Conservation (phyloP, 2,888 invertebrate genomes). For the Timema cristinae region DNA sequence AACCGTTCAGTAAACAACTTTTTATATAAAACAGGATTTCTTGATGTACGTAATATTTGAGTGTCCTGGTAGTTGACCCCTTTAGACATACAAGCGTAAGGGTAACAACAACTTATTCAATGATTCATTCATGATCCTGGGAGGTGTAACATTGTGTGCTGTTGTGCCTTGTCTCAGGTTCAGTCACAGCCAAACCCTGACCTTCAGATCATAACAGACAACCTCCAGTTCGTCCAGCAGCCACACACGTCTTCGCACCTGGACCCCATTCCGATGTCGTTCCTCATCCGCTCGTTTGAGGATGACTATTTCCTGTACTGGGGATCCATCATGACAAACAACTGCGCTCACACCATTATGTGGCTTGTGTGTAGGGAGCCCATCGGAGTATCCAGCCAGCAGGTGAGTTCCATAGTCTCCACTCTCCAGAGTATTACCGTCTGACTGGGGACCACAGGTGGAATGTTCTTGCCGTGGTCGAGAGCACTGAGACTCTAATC, state of each 20-base stretch:
- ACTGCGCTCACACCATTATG: constrained; percentile 49
- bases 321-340: constrained; percentile 51
- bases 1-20: no score
- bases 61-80: no score
- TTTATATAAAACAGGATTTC: no score
- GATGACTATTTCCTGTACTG: constrained; percentile 63
- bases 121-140: no score
- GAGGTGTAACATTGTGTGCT: no score
- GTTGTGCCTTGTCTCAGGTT: background rate
- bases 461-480: background rate
- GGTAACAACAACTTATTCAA: no score
- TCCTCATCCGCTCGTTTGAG: constrained; percentile 52
- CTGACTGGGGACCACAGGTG: background rate
- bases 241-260: constrained; percentile 53
- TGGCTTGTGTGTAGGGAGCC: constrained; percentile 59
- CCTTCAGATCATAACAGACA: constrained; percentile 47
- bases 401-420: constrained; percentile 45
- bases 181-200: constrained; percentile 17
- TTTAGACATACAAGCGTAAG: no score
- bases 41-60: no score
- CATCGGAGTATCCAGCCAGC: constrained; percentile 54
- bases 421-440: background rate
- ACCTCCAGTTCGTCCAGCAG: constrained; percentile 49
- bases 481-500: background rate
- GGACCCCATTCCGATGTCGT: constrained; percentile 50